A percentile compares a stretch with the other conserved stretches of the same genome.
These are phyloP conservation scores for Spinibarbus caldwelli DNA, from an alignment of 2,797 vertebrate species.

Conservation along the genomic window DNA sequence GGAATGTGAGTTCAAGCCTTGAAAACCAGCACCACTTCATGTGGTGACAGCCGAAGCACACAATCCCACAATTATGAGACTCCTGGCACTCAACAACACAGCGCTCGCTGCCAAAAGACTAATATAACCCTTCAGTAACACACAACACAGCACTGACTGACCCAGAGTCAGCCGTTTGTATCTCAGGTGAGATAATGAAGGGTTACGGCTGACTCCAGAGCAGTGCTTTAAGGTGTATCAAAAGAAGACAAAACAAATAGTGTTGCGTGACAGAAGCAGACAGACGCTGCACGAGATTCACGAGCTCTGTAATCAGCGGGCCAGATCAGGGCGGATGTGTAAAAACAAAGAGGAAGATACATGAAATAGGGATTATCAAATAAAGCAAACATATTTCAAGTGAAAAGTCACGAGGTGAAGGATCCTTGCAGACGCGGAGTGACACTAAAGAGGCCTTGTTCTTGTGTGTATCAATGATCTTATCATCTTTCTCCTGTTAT, in stretches of 20 bases:
- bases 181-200: slow-evolving; percentile 26
- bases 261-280: slow-evolving; percentile 59
- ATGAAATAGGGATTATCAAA: slow-evolving; percentile 14
- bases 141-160: background rate
- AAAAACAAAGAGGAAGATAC: slow-evolving; percentile 42
- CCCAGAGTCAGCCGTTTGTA: slow-evolving; percentile 23
- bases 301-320: slow-evolving; percentile 44
- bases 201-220: slow-evolving; percentile 9
- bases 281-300: slow-evolving; percentile 23
- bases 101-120: slow-evolving; percentile 28
- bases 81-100: slow-evolving; percentile 30
- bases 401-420: background rate
- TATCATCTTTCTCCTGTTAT: slow-evolving; percentile 26
- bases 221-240: slow-evolving; percentile 1
- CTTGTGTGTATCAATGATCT: slow-evolving; percentile 39
- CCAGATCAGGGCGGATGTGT: slow-evolving; percentile 48
- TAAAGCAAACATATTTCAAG: background rate
- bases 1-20: slow-evolving; percentile 13
- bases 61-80: slow-evolving; percentile 52
- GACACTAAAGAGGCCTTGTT: slow-evolving; percentile 21
- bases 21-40: slow-evolving; percentile 42
- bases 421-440: background rate
- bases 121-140: slow-evolving; percentile 41
- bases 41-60: slow-evolving; percentile 53
- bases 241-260: slow-evolving; percentile 55